Evolutionary conservation across 2,888 invertebrate genomes (phyloP).

Genomic region (Eupithecia exiguata): DNA sequence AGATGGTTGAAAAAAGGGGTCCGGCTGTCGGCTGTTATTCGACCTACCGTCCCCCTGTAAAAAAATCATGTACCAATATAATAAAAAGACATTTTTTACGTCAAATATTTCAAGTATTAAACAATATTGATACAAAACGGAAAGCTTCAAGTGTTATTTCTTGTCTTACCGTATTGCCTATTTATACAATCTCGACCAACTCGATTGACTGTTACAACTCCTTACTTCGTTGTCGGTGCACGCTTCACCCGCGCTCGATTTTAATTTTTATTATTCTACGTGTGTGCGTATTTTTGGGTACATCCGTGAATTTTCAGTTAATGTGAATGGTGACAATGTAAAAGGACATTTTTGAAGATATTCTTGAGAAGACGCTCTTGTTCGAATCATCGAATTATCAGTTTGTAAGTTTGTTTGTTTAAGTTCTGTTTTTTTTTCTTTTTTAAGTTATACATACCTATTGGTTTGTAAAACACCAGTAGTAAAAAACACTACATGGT

Average conservation of each 20-base stretch:
- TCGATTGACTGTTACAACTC: slow-evolving; percentile 62
- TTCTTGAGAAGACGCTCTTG: slow-evolving; percentile 33
- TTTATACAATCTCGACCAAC: slow-evolving; percentile 71
- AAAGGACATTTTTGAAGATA: slow-evolving; percentile 45
- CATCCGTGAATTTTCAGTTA: slow-evolving; percentile 31
- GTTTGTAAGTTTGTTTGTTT: slow-evolving; percentile 42
- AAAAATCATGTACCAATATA: background rate
- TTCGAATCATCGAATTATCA: slow-evolving; percentile 41
- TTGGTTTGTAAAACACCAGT: too few species aligned
- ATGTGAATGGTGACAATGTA: slow-evolving; percentile 51
- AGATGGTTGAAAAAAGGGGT: background rate
- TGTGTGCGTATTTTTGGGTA: slow-evolving; percentile 46
- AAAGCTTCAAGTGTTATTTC: slow-evolving; percentile 40
- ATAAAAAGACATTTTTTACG: background rate
- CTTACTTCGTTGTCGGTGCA: slow-evolving; percentile 56
- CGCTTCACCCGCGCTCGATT: slow-evolving; percentile 47
- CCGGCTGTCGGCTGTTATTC: background rate
- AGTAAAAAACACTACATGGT: too few species aligned
- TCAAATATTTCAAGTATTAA: background rate
- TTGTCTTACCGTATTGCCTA: slow-evolving; percentile 49
- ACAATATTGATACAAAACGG: slow-evolving; percentile 29
- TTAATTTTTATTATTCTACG: slow-evolving; percentile 19
- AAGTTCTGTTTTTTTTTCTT: slow-evolving; percentile 8
- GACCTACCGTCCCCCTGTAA: background rate
- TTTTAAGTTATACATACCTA: background rate